Base-by-base conservation (phyloP, 2,113 vertebrate genomes). In the Tupaia tana region DNA sequence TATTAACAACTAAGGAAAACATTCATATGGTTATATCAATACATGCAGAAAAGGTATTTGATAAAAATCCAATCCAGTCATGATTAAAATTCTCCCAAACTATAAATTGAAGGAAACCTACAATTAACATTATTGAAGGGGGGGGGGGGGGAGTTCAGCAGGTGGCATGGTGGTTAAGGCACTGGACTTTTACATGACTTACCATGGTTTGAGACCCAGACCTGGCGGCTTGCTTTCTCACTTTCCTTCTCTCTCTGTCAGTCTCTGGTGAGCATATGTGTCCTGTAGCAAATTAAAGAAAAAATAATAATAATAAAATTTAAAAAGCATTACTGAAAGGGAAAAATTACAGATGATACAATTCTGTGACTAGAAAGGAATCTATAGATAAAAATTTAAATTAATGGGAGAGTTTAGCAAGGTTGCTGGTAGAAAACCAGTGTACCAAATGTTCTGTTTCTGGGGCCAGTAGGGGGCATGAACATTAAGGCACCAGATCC, bases 1-100 rank as follows among this genome's bases (percentile, higher is more conserved):
- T 59, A 77, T 91, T 75, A 86, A 90, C 22, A 75, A 63, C 74
- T 91, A 78, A 92, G 71, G 87, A 84, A 95, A 87, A 61, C 91
- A 92, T 82, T 29, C 63, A 79, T 74, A 29, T 81, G 43, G 75
- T 91, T 22, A 24, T 70, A 91, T 77, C 18, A 86, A 58, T 82
- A 77, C 61, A 85, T 81, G 3, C 16, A 56, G 12, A 67, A 58
- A 96, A 74, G 69, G 34, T 52, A 71, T 93, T 79, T 92, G 34
- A 59, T 91, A 91, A 91, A 80, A 91, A 91, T 67, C 63, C 56
- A 64, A 75, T n/a, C 54, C 67, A 70, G 16, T 93, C 12, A 70
- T 79, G 27, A 91, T 91, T 91, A 91, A 95, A 93, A 69, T 67
- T 58, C 52, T 67, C 52, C 64, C 86, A 84, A 90, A 69, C 69